Conservation (phyloP, 2,888 invertebrate species). For the Dendrolimus houi region DNA sequence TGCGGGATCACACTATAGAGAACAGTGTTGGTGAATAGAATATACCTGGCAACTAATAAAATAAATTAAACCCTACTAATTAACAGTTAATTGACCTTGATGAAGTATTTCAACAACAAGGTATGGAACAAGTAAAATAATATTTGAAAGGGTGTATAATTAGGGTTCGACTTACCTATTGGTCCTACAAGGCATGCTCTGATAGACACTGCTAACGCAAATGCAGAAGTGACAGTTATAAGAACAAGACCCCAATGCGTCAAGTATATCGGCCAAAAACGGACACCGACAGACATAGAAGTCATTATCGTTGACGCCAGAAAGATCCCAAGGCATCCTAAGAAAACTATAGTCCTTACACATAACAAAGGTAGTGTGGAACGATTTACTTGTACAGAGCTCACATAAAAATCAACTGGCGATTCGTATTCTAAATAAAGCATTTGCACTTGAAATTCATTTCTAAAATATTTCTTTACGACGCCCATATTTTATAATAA, state of each 20-base stretch:
- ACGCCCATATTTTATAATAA: conserved; percentile 34
- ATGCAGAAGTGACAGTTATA: conserved; percentile 37
- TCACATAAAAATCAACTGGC: conserved; percentile 42
- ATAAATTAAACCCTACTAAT: too few relatives aligned
- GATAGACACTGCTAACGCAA: conserved; percentile 39
- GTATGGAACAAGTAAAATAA: too few relatives aligned
- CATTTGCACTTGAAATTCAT: conserved; percentile 33
- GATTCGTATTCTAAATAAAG: conserved; percentile 39
- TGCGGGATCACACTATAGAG: too few relatives aligned
- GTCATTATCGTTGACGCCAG: conserved; percentile 36
- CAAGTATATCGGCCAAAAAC: conserved; percentile 50
- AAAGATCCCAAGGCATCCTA: conserved; percentile 38
- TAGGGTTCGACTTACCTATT: conserved; percentile 36
- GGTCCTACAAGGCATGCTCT: conserved; percentile 30
- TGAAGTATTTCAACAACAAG: too few relatives aligned
- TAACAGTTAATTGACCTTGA: too few relatives aligned
- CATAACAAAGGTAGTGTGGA: conserved; percentile 39
- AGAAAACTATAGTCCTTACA: conserved; percentile 36
- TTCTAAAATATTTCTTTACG: conserved; percentile 40
- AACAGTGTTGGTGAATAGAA: too few relatives aligned
- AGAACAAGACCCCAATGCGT: conserved; percentile 59
- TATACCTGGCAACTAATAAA: too few relatives aligned
- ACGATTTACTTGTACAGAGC: conserved; percentile 40
- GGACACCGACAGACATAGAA: conserved; percentile 8
- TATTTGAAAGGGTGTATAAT: too few relatives aligned